Conservation (phyloP, 2,797 vertebrate genomes). For the Steatocranus sp. region DNA sequence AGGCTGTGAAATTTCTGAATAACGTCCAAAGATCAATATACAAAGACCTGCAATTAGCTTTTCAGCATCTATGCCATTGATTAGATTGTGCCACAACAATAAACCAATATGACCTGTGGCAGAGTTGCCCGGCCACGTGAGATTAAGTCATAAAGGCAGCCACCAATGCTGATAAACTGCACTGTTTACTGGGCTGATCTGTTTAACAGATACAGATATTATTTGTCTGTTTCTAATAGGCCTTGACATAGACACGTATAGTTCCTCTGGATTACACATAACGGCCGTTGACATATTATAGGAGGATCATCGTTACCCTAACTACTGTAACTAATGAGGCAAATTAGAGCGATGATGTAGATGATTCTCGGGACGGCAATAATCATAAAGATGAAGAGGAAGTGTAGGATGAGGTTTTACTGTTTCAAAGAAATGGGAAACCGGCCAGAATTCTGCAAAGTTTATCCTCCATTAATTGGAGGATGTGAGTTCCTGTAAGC, state of each 20-base stretch:
- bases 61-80: constrained; percentile 55
- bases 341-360: constrained; percentile 58
- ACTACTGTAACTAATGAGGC: constrained; percentile 70
- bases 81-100: constrained; percentile 54
- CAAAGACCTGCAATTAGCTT: constrained; percentile 32
- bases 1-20: not conserved
- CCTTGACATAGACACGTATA: constrained; percentile 26
- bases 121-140: constrained; percentile 23
- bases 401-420: constrained; percentile 49
- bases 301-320: constrained; percentile 57
- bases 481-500: constrained; percentile 61
- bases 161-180: constrained; percentile 51
- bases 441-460: constrained; percentile 54
- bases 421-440: constrained; percentile 50
- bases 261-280: constrained; percentile 45
- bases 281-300: constrained; percentile 55
- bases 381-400: constrained; percentile 56
- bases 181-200: constrained; percentile 45
- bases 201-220: constrained; percentile 31
- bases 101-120: constrained; percentile 61
- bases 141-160: constrained; percentile 67
- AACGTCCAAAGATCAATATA: constrained; percentile 43
- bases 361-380: constrained; percentile 51
- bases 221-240: constrained; percentile 48
- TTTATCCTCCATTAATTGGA: constrained; percentile 63